Evolutionary conservation across 2,797 vertebrate species (phyloP).

Genomic region (Notamacropus eugenii): DNA sequence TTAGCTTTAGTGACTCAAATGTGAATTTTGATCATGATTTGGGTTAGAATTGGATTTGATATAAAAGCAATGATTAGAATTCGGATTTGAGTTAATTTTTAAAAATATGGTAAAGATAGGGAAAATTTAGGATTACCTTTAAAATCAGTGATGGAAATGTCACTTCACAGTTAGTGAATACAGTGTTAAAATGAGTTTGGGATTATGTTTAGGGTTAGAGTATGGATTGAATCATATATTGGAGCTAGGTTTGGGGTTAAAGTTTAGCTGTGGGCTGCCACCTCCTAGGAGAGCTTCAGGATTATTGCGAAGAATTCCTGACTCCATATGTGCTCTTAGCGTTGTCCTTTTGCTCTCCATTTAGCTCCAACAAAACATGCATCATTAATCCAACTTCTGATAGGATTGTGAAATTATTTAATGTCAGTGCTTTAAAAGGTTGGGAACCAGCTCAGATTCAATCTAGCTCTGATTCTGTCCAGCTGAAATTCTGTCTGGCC

Average conservation of each 20-base stretch:
- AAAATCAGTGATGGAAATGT: neutral
- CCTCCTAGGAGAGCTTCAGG: neutral
- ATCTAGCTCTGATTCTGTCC: too few relatives aligned
- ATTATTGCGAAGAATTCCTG: neutral
- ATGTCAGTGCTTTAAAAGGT: neutral
- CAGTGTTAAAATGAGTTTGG: neutral
- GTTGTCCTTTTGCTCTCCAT: neutral
- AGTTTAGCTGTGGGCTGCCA: neutral
- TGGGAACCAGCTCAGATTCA: too few relatives aligned
- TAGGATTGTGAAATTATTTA: neutral
- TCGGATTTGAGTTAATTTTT: neutral
- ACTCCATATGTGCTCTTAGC: neutral
- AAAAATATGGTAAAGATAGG: neutral
- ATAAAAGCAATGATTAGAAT: neutral
- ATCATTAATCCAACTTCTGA: neutral
- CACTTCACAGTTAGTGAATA: neutral
- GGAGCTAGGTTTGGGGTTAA: neutral
- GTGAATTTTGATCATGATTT: neutral
- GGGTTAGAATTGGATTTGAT: neutral
- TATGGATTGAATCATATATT: neutral
- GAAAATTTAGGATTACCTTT: neutral
- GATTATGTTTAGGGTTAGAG: neutral
- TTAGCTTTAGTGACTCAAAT: conserved; percentile 20
- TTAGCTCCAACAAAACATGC: neutral
- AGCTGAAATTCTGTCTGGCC: too few relatives aligned